These are phyloP conservation scores for Protobothrops mucrosquamatus DNA, from an alignment of 2,113 vertebrate genomes.

Conservation along the genomic window DNA sequence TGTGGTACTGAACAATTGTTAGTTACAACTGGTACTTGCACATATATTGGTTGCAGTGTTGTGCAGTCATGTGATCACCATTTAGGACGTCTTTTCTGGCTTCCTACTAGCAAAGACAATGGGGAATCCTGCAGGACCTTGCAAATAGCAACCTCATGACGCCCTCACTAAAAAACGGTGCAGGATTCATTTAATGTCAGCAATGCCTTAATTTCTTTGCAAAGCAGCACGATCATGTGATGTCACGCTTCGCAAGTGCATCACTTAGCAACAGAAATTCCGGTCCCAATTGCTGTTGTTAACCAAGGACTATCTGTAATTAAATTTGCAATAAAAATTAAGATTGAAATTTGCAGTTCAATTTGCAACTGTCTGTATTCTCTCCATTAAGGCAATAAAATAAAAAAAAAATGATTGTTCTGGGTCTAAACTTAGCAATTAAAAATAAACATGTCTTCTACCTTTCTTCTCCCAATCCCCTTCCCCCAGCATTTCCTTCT, in stretches of 20 bases:
- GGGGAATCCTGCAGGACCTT: neutral
- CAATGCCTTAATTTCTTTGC: neutral
- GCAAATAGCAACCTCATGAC: neutral
- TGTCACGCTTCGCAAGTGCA: neutral
- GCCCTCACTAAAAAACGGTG: neutral
- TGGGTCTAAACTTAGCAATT: neutral
- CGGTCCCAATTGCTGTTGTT: neutral
- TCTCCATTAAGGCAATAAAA: neutral
- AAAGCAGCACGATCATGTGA: neutral
- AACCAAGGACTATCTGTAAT: neutral
- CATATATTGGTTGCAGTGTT: neutral
- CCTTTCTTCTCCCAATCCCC: neutral
- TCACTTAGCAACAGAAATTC: neutral
- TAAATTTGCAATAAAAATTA: neutral
- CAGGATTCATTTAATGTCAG: neutral
- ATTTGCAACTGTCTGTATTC: neutral
- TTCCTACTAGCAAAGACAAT: neutral
- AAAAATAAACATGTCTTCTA: neutral
- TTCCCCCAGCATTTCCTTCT: constrained; percentile 78
- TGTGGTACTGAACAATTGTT: neutral
- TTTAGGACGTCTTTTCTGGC: neutral
- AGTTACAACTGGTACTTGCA: neutral
- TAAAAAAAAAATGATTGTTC: neutral
- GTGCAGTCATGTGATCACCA: neutral
- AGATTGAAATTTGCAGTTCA: neutral